Conservation (phyloP, 2,888 invertebrate genomes). For the Acanthopleura granulata region DNA sequence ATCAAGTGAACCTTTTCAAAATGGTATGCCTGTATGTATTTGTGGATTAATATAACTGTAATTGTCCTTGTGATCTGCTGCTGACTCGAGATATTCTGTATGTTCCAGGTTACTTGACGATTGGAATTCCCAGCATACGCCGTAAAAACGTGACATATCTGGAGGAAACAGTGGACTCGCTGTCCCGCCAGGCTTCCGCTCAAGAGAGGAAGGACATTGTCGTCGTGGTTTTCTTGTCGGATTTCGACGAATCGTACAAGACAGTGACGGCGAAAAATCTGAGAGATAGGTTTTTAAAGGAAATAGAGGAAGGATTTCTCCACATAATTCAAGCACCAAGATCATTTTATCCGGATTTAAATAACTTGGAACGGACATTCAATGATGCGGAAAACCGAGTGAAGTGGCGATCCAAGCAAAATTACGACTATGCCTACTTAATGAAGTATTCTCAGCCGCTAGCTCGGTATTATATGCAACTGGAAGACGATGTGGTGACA, state of each 20-base stretch:
- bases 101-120: slow-evolving; percentile 63
- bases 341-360: slow-evolving; percentile 49
- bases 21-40: too few relatives aligned
- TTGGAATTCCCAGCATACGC: slow-evolving; percentile 69
- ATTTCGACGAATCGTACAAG: slow-evolving; percentile 57
- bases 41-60: too few relatives aligned
- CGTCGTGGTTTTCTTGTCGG: slow-evolving; percentile 67
- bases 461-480: slow-evolving; percentile 65
- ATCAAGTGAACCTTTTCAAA: too few relatives aligned
- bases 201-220: slow-evolving; percentile 56
- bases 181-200: slow-evolving; percentile 59
- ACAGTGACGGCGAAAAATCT: slow-evolving; percentile 35
- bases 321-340: slow-evolving; percentile 59
- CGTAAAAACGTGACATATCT: slow-evolving; percentile 61
- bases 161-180: slow-evolving; percentile 62
- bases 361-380: slow-evolving; percentile 53
- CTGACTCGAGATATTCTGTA: too few relatives aligned
- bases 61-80: too few relatives aligned
- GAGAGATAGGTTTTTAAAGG: slow-evolving; percentile 32
- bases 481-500: slow-evolving; percentile 69
- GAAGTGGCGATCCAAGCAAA: slow-evolving; percentile 69
- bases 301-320: slow-evolving; percentile 64
- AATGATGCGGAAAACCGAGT: slow-evolving; percentile 63
- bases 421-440: slow-evolving; percentile 68
- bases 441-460: slow-evolving; percentile 59